phyloP scores from a whole-genome alignment of 1,140 invertebrate species.

The Nixonia krombeini region DNA sequence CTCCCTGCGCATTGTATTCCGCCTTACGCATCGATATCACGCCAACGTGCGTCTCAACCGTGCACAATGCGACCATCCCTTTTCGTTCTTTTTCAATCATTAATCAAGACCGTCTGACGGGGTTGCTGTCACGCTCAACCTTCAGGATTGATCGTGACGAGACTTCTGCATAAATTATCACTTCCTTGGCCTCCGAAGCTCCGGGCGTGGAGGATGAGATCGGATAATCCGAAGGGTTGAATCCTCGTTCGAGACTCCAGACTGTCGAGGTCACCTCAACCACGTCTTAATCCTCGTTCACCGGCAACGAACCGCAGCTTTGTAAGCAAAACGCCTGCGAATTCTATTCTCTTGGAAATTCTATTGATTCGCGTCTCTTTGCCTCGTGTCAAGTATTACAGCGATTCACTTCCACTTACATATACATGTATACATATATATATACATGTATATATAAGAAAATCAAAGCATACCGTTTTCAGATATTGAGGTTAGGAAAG shows the following conservation, averaged over 20 bases:
- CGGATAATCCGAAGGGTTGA: not conserved
- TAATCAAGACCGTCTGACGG: not conserved
- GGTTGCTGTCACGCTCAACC: not conserved
- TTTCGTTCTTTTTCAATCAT: too few relatives aligned
- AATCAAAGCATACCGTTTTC: too few relatives aligned
- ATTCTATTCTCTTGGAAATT: not conserved
- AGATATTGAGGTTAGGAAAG: too few relatives aligned
- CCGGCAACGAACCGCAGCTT: constrained; percentile 6
- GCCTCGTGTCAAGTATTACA: too few relatives aligned
- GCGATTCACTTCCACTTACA: not conserved
- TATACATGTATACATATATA: too few relatives aligned
- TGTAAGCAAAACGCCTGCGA: constrained; percentile 4
- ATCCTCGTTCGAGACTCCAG: not conserved
- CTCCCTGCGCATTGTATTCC: too few relatives aligned
- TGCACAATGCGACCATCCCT: too few relatives aligned
- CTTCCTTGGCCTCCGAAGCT: not conserved
- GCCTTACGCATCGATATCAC: too few relatives aligned
- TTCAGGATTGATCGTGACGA: not conserved
- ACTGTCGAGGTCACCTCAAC: constrained; percentile 4
- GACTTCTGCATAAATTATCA: constrained; percentile 1
- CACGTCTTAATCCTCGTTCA: constrained; percentile 10
- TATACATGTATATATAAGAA: too few relatives aligned
- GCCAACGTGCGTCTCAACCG: too few relatives aligned
- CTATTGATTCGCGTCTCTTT: constrained; percentile 5
- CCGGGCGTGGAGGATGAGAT: not conserved